These are phyloP conservation scores for Chiridota heheva DNA, from an alignment of 35 echinoderm and acorn worm species.

Conservation along the genomic window DNA sequence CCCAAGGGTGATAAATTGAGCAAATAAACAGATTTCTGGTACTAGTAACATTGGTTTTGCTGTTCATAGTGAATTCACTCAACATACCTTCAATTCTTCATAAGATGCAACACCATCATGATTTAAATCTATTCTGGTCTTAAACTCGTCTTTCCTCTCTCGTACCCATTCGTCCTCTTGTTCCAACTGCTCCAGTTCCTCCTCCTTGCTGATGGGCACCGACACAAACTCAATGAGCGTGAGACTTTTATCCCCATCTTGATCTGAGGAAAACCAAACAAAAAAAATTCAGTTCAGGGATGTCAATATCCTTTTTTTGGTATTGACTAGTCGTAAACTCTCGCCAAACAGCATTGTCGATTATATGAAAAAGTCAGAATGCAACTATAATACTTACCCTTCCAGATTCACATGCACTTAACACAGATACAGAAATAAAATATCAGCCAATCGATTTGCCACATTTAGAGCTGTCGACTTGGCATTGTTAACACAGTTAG, in stretches of 20 bases:
- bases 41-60: too few relatives aligned
- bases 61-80: too few relatives aligned
- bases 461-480: too few relatives aligned
- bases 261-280: conserved; percentile 51
- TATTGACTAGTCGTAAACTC: not conserved
- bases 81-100: conserved; percentile 75
- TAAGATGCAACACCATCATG: conserved; percentile 62
- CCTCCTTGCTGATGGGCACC: conserved; percentile 51
- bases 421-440: too few relatives aligned
- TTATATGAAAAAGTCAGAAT: not conserved
- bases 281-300: not conserved
- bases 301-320: not conserved
- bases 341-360: not conserved
- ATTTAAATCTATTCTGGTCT: conserved; percentile 80
- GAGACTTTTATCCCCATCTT: conserved; percentile 68
- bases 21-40: too few relatives aligned
- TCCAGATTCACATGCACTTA: not conserved
- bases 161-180: conserved; percentile 81
- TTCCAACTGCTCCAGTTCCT: conserved; percentile 42
- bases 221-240: conserved; percentile 82
- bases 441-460: too few relatives aligned
- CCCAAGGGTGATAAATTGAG: too few relatives aligned
- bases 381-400: not conserved
- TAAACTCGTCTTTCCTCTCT: conserved; percentile 76
- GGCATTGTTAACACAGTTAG: too few relatives aligned